Evolutionary conservation across 1,140 invertebrate species (phyloP).

Genomic region (Conus betulinus): DNA sequence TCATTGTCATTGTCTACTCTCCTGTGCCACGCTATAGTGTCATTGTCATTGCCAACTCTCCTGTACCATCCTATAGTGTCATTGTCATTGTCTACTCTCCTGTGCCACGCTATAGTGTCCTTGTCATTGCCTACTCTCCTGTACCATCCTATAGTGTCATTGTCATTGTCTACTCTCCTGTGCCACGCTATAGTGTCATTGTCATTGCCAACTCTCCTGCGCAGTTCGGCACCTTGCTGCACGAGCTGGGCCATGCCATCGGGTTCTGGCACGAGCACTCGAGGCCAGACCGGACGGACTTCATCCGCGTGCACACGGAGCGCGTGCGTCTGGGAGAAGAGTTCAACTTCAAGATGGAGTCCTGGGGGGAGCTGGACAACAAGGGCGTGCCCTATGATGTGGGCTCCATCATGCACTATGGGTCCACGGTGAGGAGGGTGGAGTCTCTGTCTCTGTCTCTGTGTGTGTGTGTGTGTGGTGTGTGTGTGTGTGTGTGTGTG

Average conservation of each 20-base stretch:
- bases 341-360: conserved; percentile 97
- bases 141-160: no score
- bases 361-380: conserved; percentile 78
- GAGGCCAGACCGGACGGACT: conserved; percentile 68
- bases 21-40: no score
- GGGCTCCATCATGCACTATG: conserved; percentile 76
- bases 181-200: conserved; percentile 19
- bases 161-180: no score
- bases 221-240: conserved; percentile 94
- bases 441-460: no score
- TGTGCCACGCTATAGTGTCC: no score
- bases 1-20: no score
- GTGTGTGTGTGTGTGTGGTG: no score
- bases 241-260: conserved; percentile 73
- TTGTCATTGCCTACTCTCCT: no score
- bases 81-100: no score
- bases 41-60: no score
- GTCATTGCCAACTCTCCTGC: neutral
- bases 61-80: no score
- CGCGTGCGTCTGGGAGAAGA: conserved; percentile 84
- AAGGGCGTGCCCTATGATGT: conserved; percentile 73
- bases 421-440: conserved; percentile 55
- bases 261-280: conserved; percentile 76
- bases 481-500: neutral
- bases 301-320: conserved; percentile 58